phyloP scores from a whole-genome alignment of 2,113 vertebrate genomes.

The Plecturocebus donacophilus region DNA sequence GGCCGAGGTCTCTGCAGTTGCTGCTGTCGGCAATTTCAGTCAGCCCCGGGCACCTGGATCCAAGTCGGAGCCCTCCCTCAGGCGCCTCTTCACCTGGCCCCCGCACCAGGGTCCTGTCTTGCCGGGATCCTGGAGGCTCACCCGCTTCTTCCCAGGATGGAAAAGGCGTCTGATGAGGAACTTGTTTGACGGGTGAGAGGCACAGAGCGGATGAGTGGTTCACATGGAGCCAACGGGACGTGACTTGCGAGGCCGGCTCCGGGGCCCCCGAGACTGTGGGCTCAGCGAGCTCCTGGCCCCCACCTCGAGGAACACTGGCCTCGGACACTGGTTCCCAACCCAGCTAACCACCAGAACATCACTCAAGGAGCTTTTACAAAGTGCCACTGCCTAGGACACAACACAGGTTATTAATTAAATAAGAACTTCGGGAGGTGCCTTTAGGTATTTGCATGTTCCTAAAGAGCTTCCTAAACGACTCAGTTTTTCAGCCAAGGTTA shows the following conservation, averaged over 20 bases:
- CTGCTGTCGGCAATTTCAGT: accelerated
- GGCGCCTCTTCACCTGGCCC: background rate
- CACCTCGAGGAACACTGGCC: background rate
- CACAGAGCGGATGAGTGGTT: background rate
- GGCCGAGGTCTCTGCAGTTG: too few species aligned
- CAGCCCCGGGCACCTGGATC: too few species aligned
- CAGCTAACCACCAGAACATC: background rate
- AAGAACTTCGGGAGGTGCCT: background rate
- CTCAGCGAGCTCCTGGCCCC: background rate
- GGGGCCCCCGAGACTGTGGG: background rate
- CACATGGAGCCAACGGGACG: background rate
- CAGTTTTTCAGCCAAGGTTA: background rate
- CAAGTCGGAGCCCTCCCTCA: background rate
- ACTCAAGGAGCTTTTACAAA: background rate
- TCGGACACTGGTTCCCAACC: background rate
- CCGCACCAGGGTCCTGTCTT: background rate
- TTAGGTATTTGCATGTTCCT: background rate
- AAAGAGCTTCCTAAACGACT: background rate
- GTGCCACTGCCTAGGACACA: background rate
- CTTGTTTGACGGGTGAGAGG: background rate
- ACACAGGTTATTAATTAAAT: background rate
- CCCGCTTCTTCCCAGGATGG: background rate
- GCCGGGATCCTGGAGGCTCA: background rate
- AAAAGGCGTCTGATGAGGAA: background rate
- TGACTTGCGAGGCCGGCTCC: background rate